Conservation (phyloP, 2,113 vertebrate species). For the Bagarius yarrelli region DNA sequence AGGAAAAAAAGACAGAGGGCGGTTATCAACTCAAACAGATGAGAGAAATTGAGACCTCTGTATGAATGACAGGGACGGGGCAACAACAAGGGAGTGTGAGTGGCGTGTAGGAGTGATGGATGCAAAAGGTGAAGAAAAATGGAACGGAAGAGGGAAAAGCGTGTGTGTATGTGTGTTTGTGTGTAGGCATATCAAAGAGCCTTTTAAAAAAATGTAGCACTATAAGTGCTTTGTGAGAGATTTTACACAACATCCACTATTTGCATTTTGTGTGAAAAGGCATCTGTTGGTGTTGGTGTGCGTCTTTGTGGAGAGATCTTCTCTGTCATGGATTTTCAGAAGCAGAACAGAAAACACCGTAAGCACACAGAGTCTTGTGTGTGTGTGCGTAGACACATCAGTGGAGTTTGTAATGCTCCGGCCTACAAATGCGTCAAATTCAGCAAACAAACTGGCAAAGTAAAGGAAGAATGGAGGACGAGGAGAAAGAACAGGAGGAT, state of each 20-base stretch:
- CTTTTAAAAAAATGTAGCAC: slow-evolving; percentile 16
- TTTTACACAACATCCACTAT: background rate
- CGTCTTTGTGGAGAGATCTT: background rate
- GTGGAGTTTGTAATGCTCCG: slow-evolving; percentile 11
- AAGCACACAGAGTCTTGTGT: background rate
- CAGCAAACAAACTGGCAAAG: slow-evolving; percentile 27
- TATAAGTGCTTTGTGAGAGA: background rate
- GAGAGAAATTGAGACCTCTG: slow-evolving; percentile 36
- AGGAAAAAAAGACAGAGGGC: background rate
- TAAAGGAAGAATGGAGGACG: background rate
- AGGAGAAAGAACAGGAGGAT: background rate
- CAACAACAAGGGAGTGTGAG: slow-evolving; percentile 10
- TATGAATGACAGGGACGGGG: slow-evolving; percentile 24
- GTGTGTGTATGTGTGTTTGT: background rate
- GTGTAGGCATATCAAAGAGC: slow-evolving; percentile 25
- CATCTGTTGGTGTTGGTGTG: background rate
- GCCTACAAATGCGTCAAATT: slow-evolving; percentile 22
- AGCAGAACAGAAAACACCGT: slow-evolving; percentile 3
- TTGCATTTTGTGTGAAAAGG: slow-evolving; percentile 2
- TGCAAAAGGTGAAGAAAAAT: slow-evolving; percentile 23
- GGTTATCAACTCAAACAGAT: slow-evolving; percentile 49
- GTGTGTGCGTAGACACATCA: slow-evolving; percentile 1
- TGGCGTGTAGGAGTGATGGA: slow-evolving; percentile 3
- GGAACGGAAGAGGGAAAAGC: background rate
- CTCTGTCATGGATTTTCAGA: slow-evolving; percentile 17